phyloP scores from a whole-genome alignment of 2,888 invertebrate species.

The Listrodromus nycthemerus region DNA sequence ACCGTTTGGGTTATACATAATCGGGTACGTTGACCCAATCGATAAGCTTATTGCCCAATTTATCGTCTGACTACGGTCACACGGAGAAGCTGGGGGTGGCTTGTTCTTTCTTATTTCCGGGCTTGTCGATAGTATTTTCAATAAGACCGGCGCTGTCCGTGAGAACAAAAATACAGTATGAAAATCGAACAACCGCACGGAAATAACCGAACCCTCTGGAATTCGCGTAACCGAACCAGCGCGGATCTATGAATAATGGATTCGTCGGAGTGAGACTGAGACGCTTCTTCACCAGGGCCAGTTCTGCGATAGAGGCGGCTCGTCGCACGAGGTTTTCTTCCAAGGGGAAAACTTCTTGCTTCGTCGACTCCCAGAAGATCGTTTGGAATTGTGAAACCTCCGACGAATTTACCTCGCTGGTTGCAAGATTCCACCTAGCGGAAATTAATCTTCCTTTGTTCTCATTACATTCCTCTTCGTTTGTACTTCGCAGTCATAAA shows the following conservation, averaged over 20 bases:
- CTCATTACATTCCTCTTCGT: conserved; percentile 4
- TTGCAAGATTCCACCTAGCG: conserved; percentile 30
- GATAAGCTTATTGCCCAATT: too few species aligned
- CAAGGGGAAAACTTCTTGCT: conserved; percentile 16
- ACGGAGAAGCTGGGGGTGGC: too few species aligned
- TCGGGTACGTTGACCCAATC: too few species aligned
- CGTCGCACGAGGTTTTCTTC: neutral
- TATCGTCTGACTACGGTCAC: too few species aligned
- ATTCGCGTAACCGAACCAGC: conserved; percentile 13
- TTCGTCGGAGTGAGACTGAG: neutral
- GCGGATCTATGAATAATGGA: conserved; percentile 28
- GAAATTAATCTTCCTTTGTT: conserved; percentile 49
- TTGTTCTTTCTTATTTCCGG: too few species aligned
- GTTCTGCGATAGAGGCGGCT: neutral
- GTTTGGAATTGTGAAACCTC: conserved; percentile 32
- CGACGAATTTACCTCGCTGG: conserved; percentile 18
- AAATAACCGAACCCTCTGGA: conserved; percentile 5
- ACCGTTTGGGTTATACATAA: too few species aligned
- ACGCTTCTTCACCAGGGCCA: neutral
- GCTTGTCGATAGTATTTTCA: neutral
- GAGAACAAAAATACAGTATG: conserved; percentile 10
- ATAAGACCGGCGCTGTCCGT: neutral
- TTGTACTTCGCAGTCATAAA: neutral
- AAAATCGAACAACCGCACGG: conserved; percentile 8
- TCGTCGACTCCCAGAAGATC: conserved; percentile 13